Percentiles rank a stretch among this genome's conserved stretches.
These are phyloP conservation scores for Scaeva pyrastri DNA, from an alignment of 2,888 invertebrate species.

Conservation along the genomic window DNA sequence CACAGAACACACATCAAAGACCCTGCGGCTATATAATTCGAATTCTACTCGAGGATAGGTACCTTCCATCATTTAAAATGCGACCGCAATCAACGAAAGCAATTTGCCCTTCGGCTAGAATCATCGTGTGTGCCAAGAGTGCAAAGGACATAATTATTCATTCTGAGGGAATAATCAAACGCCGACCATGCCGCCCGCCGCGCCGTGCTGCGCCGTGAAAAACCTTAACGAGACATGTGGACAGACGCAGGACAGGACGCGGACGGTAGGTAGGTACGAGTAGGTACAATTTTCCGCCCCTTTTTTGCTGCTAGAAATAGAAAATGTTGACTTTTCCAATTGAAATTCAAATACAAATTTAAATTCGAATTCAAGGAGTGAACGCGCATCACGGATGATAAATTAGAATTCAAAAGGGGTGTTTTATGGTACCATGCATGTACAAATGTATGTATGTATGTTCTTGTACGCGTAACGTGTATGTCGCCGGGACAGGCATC, in stretches of 20 bases:
- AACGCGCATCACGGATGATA: slow-evolving; percentile 15
- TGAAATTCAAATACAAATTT: slow-evolving; percentile 15
- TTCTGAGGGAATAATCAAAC: slow-evolving; percentile 57
- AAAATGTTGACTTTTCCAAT: slow-evolving; percentile 46
- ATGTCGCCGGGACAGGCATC: neutral
- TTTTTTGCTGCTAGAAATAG: neutral
- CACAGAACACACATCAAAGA: slow-evolving; percentile 34
- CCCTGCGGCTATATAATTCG: slow-evolving; percentile 38
- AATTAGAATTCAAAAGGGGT: slow-evolving; percentile 41
- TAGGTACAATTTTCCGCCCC: slow-evolving; percentile 30
- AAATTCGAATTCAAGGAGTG: slow-evolving; percentile 21
- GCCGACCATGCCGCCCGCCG: neutral
- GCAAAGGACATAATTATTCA: slow-evolving; percentile 64
- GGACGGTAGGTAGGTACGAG: no score
- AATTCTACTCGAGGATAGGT: neutral
- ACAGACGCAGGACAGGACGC: no score
- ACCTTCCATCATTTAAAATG: slow-evolving; percentile 54
- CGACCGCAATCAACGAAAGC: slow-evolving; percentile 74
- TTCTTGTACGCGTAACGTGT: neutral
- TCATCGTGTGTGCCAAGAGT: neutral
- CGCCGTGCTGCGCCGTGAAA: neutral
- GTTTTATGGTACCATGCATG: neutral
- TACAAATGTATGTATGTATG: no score
- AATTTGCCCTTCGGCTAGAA: slow-evolving; percentile 59
- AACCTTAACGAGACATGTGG: slow-evolving; percentile 58